Evolutionary conservation across 1,140 invertebrate genomes (phyloP).

Genomic region (Calliopsis andreniformis): DNA sequence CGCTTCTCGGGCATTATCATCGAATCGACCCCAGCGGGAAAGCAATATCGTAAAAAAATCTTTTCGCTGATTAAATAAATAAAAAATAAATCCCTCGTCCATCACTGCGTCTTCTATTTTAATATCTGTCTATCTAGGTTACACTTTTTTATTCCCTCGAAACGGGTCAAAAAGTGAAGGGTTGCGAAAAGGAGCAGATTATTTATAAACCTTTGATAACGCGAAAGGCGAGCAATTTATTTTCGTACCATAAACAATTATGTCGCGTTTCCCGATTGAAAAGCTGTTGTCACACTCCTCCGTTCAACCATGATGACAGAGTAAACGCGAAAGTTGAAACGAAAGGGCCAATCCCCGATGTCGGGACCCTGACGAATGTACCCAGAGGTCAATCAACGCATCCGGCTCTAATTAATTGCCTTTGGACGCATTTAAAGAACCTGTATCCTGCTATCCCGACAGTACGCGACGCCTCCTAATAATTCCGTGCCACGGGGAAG

Average conservation of each 20-base stretch:
- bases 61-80: neutral
- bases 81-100: neutral
- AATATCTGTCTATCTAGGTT: slow-evolving; percentile 1
- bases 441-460: slow-evolving; percentile 65
- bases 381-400: slow-evolving; percentile 74
- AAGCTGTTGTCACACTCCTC: neutral
- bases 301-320: neutral
- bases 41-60: too few relatives aligned
- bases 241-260: neutral
- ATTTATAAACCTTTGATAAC: neutral
- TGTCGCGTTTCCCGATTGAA: neutral
- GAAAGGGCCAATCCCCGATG: slow-evolving; percentile 67
- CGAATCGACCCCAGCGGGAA: too few relatives aligned
- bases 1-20: too few relatives aligned
- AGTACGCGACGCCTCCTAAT: slow-evolving; percentile 36
- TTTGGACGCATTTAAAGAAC: slow-evolving; percentile 72
- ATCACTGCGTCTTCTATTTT: neutral
- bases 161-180: neutral
- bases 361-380: slow-evolving; percentile 57
- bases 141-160: neutral
- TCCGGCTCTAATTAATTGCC: slow-evolving; percentile 77
- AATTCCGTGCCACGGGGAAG: slow-evolving; percentile 39
- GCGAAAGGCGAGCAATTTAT: neutral
- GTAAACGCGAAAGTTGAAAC: slow-evolving; percentile 43
- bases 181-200: neutral